Evolutionary conservation across 2,888 invertebrate genomes (phyloP).

Genomic region (Agonopterix arenella): DNA sequence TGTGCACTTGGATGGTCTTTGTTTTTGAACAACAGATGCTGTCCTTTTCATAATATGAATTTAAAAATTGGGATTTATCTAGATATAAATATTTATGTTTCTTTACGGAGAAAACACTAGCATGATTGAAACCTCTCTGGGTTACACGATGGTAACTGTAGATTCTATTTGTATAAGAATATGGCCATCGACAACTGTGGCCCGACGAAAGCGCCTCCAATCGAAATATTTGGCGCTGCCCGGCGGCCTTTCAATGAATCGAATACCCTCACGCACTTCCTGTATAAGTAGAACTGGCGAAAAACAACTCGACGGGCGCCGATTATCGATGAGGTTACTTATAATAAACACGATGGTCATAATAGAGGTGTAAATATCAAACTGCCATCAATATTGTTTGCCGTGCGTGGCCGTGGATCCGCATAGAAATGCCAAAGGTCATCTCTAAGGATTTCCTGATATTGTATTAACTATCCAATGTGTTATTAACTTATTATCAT

Average conservation of each 20-base stretch:
- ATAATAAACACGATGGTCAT: slow-evolving; percentile 4
- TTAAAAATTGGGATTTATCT: too few relatives aligned
- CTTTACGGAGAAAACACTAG: too few relatives aligned
- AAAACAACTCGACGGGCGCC: slow-evolving; percentile 23
- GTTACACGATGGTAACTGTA: background rate
- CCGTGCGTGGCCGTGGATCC: slow-evolving; percentile 40
- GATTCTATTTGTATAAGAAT: background rate
- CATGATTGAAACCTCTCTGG: background rate
- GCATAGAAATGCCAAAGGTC: slow-evolving; percentile 51
- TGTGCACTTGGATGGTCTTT: too few relatives aligned
- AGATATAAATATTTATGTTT: too few relatives aligned
- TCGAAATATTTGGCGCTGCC: slow-evolving; percentile 28
- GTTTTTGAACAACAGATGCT: too few relatives aligned
- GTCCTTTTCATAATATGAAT: too few relatives aligned
- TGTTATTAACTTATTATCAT: slow-evolving; percentile 23
- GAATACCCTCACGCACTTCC: slow-evolving; percentile 69
- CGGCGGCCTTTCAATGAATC: slow-evolving; percentile 41
- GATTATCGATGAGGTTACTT: slow-evolving; percentile 12
- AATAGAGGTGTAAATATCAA: slow-evolving; percentile 5
- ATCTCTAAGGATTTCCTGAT: slow-evolving; percentile 37
- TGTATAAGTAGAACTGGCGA: slow-evolving; percentile 47
- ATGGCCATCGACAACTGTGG: background rate
- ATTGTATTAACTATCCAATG: slow-evolving; percentile 16
- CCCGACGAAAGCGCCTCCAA: slow-evolving; percentile 29
- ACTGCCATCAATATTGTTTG: slow-evolving; percentile 17